phyloP scores from a whole-genome alignment of 2,113 vertebrate species.

The Craseonycteris thonglongyai region DNA sequence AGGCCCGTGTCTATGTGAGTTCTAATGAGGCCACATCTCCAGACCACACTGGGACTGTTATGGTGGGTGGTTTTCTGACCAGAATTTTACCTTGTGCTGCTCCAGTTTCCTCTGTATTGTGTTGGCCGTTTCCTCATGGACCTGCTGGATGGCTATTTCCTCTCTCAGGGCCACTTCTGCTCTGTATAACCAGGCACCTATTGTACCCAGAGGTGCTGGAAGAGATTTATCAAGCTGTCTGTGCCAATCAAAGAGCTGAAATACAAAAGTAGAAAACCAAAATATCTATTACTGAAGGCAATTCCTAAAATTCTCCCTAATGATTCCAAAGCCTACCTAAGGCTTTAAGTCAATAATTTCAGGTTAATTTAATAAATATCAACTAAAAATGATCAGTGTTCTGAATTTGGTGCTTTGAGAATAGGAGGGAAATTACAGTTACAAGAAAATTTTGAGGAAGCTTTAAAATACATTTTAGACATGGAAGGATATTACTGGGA shows the following conservation, averaged over 20 bases:
- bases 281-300: not conserved
- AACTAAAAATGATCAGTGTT: not conserved
- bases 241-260: conserved; percentile 95
- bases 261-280: conserved; percentile 48
- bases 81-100: conserved; percentile 87
- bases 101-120: conserved; percentile 91
- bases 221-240: conserved; percentile 94
- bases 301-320: not conserved
- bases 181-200: conserved; percentile 93
- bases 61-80: not conserved
- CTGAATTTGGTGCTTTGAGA: not conserved
- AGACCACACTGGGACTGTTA: accelerated
- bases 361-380: not conserved
- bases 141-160: conserved; percentile 90
- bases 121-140: conserved; percentile 94
- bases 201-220: conserved; percentile 92
- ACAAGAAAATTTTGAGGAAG: not conserved
- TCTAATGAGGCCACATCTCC: not conserved
- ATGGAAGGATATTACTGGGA: not conserved
- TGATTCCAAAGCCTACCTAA: not conserved
- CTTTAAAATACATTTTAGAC: not conserved
- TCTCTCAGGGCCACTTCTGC: conserved; percentile 92
- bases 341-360: not conserved
- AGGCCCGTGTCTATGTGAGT: accelerated
- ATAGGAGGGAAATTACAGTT: not conserved